phyloP scores from a whole-genome alignment of 2,797 vertebrate genomes.

The Sebastes cheni region DNA sequence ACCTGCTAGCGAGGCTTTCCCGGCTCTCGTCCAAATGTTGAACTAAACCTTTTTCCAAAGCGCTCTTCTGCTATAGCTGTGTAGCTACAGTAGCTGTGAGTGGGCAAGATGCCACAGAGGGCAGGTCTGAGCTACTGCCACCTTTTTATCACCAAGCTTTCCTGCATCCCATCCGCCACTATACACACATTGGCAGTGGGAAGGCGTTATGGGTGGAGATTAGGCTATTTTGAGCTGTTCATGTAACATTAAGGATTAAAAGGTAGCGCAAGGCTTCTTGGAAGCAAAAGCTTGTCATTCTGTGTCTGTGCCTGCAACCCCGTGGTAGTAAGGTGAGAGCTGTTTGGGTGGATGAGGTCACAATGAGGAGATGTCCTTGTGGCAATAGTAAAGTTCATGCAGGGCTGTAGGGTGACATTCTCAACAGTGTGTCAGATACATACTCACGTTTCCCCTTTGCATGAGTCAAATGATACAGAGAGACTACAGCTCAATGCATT shows the following conservation, averaged over 20 bases:
- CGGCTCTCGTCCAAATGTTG: constrained; percentile 45
- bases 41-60: constrained; percentile 18
- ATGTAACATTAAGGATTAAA: constrained; percentile 76
- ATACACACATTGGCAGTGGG: constrained; percentile 31
- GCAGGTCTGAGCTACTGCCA: constrained; percentile 46
- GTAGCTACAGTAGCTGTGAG: constrained; percentile 7
- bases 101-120: constrained; percentile 29
- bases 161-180: constrained; percentile 37
- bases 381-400: constrained; percentile 34
- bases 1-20: constrained; percentile 65
- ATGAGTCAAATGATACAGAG: constrained; percentile 61
- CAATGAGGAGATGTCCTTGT: constrained; percentile 28
- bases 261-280: constrained; percentile 65
- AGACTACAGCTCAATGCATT: constrained; percentile 19
- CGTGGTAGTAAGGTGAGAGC: constrained; percentile 24
- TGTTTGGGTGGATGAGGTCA: constrained; percentile 29
- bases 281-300: constrained; percentile 52
- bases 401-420: constrained; percentile 27
- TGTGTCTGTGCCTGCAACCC: constrained; percentile 19
- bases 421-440: constrained; percentile 27
- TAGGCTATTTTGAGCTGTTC: constrained; percentile 69
- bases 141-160: constrained; percentile 36
- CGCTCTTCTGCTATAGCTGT: not conserved
- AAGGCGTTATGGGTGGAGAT: constrained; percentile 51
- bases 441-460: constrained; percentile 38